These are phyloP conservation scores for Mythimna pallens DNA, from an alignment of 2,888 invertebrate genomes.

Conservation along the genomic window DNA sequence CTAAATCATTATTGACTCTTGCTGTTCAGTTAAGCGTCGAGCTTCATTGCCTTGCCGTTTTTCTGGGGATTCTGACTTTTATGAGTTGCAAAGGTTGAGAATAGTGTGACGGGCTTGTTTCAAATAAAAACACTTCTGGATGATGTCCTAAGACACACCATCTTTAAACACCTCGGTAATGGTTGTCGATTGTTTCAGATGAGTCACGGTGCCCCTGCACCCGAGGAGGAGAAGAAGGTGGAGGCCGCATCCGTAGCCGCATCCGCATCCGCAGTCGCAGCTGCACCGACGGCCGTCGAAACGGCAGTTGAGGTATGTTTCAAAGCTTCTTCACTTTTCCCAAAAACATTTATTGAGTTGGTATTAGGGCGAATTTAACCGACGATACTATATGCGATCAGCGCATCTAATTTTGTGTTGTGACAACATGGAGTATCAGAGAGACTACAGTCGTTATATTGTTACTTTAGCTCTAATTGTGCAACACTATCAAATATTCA, in stretches of 20 bases:
- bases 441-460: neutral
- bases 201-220: constrained; percentile 73
- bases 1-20: neutral
- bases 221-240: constrained; percentile 76
- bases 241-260: constrained; percentile 46
- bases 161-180: neutral
- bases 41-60: neutral
- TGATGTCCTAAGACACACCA: too few relatives aligned
- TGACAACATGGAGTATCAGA: neutral
- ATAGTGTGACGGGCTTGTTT: neutral
- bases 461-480: neutral
- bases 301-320: constrained; percentile 45
- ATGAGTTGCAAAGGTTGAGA: neutral
- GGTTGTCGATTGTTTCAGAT: constrained; percentile 63
- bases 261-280: constrained; percentile 14
- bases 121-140: neutral
- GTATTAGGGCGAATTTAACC: neutral
- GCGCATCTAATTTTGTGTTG: neutral
- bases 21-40: neutral
- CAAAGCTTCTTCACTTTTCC: neutral
- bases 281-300: constrained; percentile 17
- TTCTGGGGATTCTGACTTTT: neutral
- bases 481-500: neutral
- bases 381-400: neutral
- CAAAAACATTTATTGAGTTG: neutral